Conservation (phyloP, 2,888 invertebrate genomes). For the Ormyrus nitidulus region DNA sequence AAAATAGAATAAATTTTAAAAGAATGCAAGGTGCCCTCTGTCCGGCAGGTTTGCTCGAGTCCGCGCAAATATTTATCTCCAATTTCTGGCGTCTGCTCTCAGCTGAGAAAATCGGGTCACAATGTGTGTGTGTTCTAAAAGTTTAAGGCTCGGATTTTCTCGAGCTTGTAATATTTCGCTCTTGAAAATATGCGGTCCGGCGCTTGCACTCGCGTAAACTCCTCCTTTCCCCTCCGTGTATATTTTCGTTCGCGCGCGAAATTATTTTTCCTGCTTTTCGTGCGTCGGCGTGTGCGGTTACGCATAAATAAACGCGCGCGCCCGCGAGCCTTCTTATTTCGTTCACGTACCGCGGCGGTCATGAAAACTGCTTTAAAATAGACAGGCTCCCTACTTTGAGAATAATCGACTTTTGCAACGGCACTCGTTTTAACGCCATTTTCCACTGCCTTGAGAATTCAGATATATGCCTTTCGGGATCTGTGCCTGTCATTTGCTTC, state of each 20-base stretch:
- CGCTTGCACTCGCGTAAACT: neutral
- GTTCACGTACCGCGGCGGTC: slow-evolving; percentile 21
- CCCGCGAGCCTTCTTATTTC: slow-evolving; percentile 31
- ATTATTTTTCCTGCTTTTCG: slow-evolving; percentile 38
- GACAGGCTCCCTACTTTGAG: neutral
- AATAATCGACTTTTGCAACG: slow-evolving; percentile 39
- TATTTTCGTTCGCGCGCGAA: neutral
- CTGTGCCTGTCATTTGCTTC: too few relatives aligned
- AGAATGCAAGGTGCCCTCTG: too few relatives aligned
- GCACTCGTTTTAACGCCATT: slow-evolving; percentile 27
- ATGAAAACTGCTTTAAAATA: slow-evolving; percentile 27
- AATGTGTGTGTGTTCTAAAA: neutral
- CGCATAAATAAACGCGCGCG: slow-evolving; percentile 17
- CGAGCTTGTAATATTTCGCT: neutral
- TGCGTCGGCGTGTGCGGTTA: neutral
- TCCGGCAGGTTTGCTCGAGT: too few relatives aligned
- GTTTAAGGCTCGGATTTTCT: neutral
- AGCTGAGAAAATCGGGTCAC: too few relatives aligned
- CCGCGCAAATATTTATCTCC: slow-evolving; percentile 18
- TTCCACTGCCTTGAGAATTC: neutral
- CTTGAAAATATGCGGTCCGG: neutral
- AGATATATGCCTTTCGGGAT: too few relatives aligned
- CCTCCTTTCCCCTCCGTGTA: neutral
- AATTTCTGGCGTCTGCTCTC: neutral
- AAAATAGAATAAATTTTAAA: too few relatives aligned